Evolutionary conservation across 2,797 vertebrate species (phyloP), one percentile per base, ranked within the genome.

Genomic region (Tokudaia tokunoshimensis): DNA sequence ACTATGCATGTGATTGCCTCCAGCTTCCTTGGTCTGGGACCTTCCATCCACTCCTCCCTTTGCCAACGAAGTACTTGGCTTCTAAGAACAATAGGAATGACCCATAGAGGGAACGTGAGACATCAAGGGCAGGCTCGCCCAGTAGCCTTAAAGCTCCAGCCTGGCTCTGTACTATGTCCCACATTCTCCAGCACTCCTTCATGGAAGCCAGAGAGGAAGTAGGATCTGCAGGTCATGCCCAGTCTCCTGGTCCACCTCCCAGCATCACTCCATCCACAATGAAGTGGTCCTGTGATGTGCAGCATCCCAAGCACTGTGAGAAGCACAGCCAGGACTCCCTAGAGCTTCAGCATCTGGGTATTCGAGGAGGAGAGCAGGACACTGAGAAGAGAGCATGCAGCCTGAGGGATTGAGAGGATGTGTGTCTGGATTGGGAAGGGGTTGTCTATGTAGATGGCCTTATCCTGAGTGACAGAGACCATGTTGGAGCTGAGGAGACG

Each of bases 51-150:
- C 26, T 55, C 15, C 52, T 52, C 31, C 20, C 9, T n/a, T 78
- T 11, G 22, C 52, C 37, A 2, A 37, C 8, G 13, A 57, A 75
- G 19, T 20, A 8, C 31, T 0, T 41, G 0, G 3, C 26, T 88
- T 31, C 31, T 31, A 47, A 88, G 34, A 92, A 78, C 72, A 13
- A 1, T 0, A 7, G 85, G 70, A 65, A 31, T 52, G 29, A 52
- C 15, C 17, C 17, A 0, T 1, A 3, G 20, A 52, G 34, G 55
- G 59, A 2, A 4, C 57, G 59, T 3, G 6, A 26, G 75, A 31
- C 79, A 29, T 22, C 22, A 34, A 34, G 3, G 20, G 19, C 0
- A 2, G 13, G 8, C 5, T 65, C 11, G 1, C 75, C 2, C 0
- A 13, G 8, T 13, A 61, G 37, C 63, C 17, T 72, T 11, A 37